A percentile compares a stretch with the other conserved stretches of the same genome.
These are phyloP conservation scores for Dolichopus griseipennis DNA, from an alignment of 2,888 invertebrate species.

Conservation along the genomic window DNA sequence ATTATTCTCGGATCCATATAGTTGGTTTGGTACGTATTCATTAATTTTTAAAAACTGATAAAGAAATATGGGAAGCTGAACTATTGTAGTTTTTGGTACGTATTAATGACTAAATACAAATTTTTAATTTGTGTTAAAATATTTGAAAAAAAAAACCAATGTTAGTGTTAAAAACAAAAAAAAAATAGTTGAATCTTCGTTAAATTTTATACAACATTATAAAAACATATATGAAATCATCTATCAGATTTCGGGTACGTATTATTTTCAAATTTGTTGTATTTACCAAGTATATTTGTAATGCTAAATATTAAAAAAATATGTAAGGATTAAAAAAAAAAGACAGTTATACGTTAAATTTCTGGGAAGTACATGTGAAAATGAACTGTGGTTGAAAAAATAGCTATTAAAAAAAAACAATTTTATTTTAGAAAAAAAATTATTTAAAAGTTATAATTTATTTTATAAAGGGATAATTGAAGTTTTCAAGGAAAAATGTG, in stretches of 20 bases:
- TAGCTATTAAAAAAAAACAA: too few species aligned
- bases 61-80: neutral
- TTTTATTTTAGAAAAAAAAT: too few species aligned
- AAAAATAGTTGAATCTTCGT: neutral
- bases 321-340: too few species aligned
- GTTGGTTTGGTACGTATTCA: neutral
- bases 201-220: neutral
- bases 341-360: too few species aligned
- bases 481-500: too few species aligned
- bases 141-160: neutral
- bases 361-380: too few species aligned
- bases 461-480: too few species aligned
- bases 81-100: neutral
- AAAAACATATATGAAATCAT: neutral
- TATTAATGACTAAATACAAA: neutral
- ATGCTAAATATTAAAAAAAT: too few species aligned
- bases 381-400: too few species aligned
- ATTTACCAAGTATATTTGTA: neutral
- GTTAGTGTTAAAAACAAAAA: neutral
- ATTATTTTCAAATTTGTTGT: neutral
- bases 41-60: neutral
- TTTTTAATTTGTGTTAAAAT: neutral
- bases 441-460: too few species aligned
- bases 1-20: neutral
- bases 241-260: slow-evolving; percentile 6